Conservation (phyloP, 1,140 invertebrate species). For the Drosophila nebulosa region DNA sequence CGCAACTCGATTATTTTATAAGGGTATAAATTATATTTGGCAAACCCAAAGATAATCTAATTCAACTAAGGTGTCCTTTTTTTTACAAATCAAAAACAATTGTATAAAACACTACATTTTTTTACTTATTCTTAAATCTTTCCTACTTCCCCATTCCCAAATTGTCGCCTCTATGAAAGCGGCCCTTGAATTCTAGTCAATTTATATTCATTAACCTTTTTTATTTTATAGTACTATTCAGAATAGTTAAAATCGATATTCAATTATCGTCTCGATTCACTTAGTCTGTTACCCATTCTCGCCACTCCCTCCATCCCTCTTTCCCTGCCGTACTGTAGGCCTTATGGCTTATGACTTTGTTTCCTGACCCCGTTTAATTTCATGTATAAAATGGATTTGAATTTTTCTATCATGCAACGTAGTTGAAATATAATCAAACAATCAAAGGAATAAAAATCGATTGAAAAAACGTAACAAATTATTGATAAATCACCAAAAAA, state of each 20-base stretch:
- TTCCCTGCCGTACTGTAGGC: background rate
- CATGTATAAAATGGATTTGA: constrained; percentile 47
- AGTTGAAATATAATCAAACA: constrained; percentile 59
- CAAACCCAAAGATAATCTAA: background rate
- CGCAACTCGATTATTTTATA: background rate
- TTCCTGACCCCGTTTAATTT: constrained; percentile 37
- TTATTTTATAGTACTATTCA: constrained; percentile 5
- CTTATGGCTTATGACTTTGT: constrained; percentile 25
- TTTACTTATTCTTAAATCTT: background rate
- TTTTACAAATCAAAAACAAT: constrained; percentile 35
- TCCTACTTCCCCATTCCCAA: constrained; percentile 6
- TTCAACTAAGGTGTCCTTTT: background rate
- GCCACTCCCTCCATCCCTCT: too few relatives aligned
- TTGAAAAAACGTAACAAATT: constrained; percentile 34
- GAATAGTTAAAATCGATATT: constrained; percentile 41
- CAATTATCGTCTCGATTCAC: constrained; percentile 30
- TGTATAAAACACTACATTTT: constrained; percentile 33
- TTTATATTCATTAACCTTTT: constrained; percentile 2
- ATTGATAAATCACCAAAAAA: constrained; percentile 46
- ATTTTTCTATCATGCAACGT: constrained; percentile 59
- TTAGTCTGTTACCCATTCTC: constrained; percentile 76
- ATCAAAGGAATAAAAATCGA: constrained; percentile 18
- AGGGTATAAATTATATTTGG: background rate
- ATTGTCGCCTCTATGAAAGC: background rate
- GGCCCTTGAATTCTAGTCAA: background rate